Evolutionary conservation across 2,797 vertebrate species (phyloP), one percentile per base, ranked within the genome.

Genomic region (Rhabdomys pumilio): DNA sequence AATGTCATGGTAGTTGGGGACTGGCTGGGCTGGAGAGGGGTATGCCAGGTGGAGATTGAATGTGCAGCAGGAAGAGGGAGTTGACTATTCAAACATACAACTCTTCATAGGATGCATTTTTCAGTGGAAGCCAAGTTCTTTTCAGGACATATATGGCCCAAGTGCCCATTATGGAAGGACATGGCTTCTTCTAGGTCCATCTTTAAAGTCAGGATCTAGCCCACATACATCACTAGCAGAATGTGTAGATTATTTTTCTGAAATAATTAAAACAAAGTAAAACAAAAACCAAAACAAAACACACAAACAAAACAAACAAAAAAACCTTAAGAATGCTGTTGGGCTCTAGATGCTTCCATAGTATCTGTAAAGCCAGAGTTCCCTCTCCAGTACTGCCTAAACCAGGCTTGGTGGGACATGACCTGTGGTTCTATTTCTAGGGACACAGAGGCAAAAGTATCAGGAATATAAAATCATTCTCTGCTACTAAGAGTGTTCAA

Each of bases 141-240:
- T 47, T 1, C 2, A 61, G 3, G 13, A 1, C 2, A 24, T 84
- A 4, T 2, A 15, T 53, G 24, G n/a, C 41, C 17, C 13, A n/a
- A 26, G 59, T 57, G 29, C 7, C 24, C 29, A 1, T 38, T 26
- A 34, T 1, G 1, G 2, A 55, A 59, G 19, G n/a, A 31, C 4
- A 41, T 57, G 26, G 26, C 3, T 59, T 72, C 26, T 91, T 38
- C 12, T 41, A 22, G 19, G 76, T 31, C 2, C 38, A 73, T 61
- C 22, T 69, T 91, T 83, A 47, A 59, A 26, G n/a, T 47, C n/a
- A 34, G 10, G 1, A 34, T 65, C 55, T n/a, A 31, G 75, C 10
- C 34, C 47, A 41, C n/a, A 65, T 55, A 3, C 15, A 65, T 77
- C 57, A 53, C 53, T 76, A 53, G 34, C 2, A 19, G 20, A 83